phyloP scores from a whole-genome alignment of 53 echinoderm and acorn worm genomes.

The Astropecten irregularis region DNA sequence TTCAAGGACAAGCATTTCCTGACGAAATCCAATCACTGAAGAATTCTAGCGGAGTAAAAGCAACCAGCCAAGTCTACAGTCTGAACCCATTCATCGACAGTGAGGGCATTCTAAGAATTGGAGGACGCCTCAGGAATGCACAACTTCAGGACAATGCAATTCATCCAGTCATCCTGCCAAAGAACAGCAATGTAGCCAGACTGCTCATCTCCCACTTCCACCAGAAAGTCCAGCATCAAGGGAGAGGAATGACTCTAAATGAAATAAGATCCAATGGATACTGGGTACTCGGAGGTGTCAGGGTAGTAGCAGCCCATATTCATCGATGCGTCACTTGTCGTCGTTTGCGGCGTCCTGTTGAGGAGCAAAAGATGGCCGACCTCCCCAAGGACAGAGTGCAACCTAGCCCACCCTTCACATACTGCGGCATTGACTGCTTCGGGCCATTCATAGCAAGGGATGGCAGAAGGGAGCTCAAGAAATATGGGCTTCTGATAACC shows the following conservation, averaged over 20 bases:
- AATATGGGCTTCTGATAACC: slow-evolving; percentile 63
- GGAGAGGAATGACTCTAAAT: slow-evolving; percentile 48
- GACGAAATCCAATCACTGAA: slow-evolving; percentile 24
- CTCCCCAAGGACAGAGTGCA: slow-evolving; percentile 57
- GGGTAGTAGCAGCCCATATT: slow-evolving; percentile 13
- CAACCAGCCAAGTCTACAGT: slow-evolving; percentile 42
- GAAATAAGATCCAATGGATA: slow-evolving; percentile 42
- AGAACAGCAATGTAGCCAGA: slow-evolving; percentile 7
- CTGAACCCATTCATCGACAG: slow-evolving; percentile 67
- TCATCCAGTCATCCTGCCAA: slow-evolving; percentile 42
- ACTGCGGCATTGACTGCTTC: slow-evolving; percentile 71
- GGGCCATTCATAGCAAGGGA: slow-evolving; percentile 64
- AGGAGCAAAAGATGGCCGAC: slow-evolving; percentile 74
- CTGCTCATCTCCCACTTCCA: slow-evolving; percentile 41
- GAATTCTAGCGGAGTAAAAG: slow-evolving; percentile 15
- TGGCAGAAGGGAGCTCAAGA: slow-evolving; percentile 64
- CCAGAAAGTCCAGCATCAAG: slow-evolving; percentile 19
- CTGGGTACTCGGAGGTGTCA: slow-evolving; percentile 44
- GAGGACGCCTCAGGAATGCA: no score
- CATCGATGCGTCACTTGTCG: slow-evolving; percentile 46
- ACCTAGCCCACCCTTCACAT: slow-evolving; percentile 59
- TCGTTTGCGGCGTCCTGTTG: not conserved
- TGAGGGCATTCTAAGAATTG: slow-evolving; percentile 60
- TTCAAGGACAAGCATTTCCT: slow-evolving; percentile 10
- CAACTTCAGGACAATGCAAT: slow-evolving; percentile 37